These are phyloP conservation scores for Brachylomia viminalis DNA, from an alignment of 2,888 invertebrate species.

Conservation along the genomic window DNA sequence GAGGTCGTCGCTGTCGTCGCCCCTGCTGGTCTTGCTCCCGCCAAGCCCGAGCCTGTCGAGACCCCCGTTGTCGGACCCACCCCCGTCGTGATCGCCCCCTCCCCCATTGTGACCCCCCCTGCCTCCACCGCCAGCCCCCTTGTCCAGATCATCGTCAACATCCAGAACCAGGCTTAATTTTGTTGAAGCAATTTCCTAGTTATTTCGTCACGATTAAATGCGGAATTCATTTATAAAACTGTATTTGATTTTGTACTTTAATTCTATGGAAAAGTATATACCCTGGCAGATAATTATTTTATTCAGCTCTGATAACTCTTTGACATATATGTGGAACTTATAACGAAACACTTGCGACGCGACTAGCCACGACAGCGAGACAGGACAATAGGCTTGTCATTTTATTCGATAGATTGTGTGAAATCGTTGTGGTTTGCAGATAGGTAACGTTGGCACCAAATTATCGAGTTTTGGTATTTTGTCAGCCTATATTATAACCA, in stretches of 20 bases:
- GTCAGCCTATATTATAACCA: too few species aligned
- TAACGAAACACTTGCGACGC: background rate
- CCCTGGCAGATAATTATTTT: too few species aligned
- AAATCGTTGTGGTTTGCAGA: too few species aligned
- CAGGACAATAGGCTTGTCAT: too few species aligned
- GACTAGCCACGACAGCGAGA: too few species aligned
- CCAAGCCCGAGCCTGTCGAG: slow-evolving; percentile 61
- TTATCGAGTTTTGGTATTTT: too few species aligned
- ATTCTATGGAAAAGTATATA: background rate
- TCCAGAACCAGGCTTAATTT: slow-evolving; percentile 57
- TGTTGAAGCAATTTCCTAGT: slow-evolving; percentile 18
- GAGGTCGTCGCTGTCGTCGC: slow-evolving; percentile 61
- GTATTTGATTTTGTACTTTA: background rate
- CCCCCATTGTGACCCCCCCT: slow-evolving; percentile 41
- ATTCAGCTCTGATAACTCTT: background rate
- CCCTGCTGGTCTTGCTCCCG: slow-evolving; percentile 67
- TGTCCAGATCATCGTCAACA: slow-evolving; percentile 74
- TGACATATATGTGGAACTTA: too few species aligned
- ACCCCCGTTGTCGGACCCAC: slow-evolving; percentile 25
- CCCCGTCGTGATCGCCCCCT: slow-evolving; percentile 12
- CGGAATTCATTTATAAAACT: background rate
- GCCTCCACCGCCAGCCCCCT: slow-evolving; percentile 62
- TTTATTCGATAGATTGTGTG: too few species aligned
- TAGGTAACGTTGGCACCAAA: too few species aligned
- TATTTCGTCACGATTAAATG: slow-evolving; percentile 39